Conservation (phyloP, 2,113 vertebrate genomes). For the Ornithorhynchus anatinus region DNA sequence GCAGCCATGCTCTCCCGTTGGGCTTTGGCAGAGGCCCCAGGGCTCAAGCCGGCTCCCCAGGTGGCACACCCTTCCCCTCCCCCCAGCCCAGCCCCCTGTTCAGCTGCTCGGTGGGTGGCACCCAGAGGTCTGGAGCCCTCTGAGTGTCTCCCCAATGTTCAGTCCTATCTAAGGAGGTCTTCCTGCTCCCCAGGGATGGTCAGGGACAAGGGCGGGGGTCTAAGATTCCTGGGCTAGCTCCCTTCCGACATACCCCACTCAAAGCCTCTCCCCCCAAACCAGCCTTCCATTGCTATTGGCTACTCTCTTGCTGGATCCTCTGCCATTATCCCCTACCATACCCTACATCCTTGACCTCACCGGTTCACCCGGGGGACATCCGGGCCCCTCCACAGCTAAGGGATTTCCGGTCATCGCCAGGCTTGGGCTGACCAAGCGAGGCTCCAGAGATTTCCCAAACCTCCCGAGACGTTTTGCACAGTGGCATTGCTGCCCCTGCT, state of each 20-base stretch:
- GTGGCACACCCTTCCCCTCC: not conserved
- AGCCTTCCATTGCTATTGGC: too few species aligned
- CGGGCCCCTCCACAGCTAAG: not conserved
- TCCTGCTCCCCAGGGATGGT: not conserved
- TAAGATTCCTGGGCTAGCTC: too few species aligned
- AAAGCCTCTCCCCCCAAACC: too few species aligned
- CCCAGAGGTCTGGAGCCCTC: not conserved
- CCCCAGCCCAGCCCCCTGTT: not conserved
- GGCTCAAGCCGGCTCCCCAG: too few species aligned
- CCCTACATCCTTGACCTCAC: not conserved
- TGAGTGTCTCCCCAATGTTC: not conserved
- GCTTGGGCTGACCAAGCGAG: not conserved
- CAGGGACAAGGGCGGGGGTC: too few species aligned
- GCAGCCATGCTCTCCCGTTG: not conserved
- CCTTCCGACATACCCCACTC: too few species aligned
- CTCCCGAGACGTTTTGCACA: not conserved
- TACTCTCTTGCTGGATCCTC: too few species aligned
- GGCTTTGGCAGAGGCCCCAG: not conserved
- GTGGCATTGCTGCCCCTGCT: not conserved
- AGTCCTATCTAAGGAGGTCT: slow-evolving; percentile 2
- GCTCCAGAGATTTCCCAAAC: not conserved
- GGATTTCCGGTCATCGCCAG: not conserved
- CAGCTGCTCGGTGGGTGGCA: not conserved
- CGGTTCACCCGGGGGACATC: not conserved
- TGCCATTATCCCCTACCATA: too few species aligned